phyloP scores from a whole-genome alignment of 2,888 invertebrate genomes.

The Harmothoe impar region DNA sequence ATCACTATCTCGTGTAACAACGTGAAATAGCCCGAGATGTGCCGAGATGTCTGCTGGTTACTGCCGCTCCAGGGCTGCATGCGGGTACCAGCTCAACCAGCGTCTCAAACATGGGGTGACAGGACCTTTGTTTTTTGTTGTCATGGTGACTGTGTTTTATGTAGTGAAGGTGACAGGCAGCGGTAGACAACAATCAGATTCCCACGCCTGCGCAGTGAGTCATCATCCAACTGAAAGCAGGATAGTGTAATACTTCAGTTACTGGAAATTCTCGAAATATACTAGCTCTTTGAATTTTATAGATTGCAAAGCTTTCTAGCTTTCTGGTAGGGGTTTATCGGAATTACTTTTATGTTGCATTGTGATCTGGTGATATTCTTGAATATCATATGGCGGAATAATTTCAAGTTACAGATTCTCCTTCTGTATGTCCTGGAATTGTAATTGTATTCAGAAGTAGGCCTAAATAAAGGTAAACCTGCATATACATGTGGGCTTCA shows the following conservation, averaged over 20 bases:
- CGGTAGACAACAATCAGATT: neutral
- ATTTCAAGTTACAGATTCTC: too few species aligned
- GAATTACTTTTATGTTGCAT: too few species aligned
- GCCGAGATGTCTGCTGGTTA: neutral
- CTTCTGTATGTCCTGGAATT: too few species aligned
- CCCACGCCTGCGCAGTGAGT: slow-evolving; percentile 17
- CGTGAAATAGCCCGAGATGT: neutral
- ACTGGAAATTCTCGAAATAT: neutral
- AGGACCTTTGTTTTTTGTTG: slow-evolving; percentile 11
- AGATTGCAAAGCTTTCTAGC: too few species aligned
- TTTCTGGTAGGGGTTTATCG: too few species aligned
- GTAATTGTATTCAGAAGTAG: too few species aligned
- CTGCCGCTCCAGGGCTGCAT: neutral
- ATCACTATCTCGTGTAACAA: neutral
- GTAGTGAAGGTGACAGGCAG: slow-evolving; percentile 12
- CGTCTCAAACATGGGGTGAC: neutral
- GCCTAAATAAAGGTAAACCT: too few species aligned
- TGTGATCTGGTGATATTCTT: too few species aligned
- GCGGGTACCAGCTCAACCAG: neutral
- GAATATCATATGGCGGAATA: too few species aligned
- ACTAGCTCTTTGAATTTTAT: neutral
- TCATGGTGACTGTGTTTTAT: neutral
- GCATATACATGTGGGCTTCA: too few species aligned
- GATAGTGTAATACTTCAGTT: neutral
- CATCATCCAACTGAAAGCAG: neutral